Conservation (phyloP, 2,797 vertebrate species). For the Cossypha polioptera region DNA sequence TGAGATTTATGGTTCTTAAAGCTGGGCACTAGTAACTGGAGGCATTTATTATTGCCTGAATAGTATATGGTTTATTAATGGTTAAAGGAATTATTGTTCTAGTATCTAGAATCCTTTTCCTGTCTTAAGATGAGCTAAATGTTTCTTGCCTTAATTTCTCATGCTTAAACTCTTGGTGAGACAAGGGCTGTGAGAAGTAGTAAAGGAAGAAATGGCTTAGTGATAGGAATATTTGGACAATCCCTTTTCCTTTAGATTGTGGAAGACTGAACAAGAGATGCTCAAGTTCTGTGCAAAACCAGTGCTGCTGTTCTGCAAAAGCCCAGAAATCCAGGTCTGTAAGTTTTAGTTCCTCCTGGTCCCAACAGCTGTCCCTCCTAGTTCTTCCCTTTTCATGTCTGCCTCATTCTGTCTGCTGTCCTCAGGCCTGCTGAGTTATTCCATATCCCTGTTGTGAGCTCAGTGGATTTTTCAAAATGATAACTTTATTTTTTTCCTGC, state of each 20-base stretch:
- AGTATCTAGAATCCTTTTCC: background rate
- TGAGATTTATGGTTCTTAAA: background rate
- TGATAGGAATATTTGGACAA: background rate
- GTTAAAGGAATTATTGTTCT: background rate
- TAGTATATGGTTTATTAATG: background rate
- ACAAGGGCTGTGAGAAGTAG: background rate
- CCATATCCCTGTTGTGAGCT: background rate
- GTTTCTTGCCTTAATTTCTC: background rate
- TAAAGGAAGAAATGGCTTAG: background rate
- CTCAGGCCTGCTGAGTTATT: background rate
- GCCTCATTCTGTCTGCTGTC: background rate
- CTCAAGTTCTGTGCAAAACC: background rate
- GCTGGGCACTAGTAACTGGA: background rate
- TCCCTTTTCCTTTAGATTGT: background rate
- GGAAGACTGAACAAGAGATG: background rate
- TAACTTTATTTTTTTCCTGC: background rate
- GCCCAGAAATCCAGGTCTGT: background rate
- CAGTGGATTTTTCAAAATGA: conserved; percentile 13
- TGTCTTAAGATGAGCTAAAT: background rate
- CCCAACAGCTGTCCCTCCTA: background rate
- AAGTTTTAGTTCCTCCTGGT: background rate
- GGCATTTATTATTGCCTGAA: background rate
- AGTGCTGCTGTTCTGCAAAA: background rate
- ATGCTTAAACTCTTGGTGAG: background rate
- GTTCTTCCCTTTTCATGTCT: background rate